Base-by-base conservation (phyloP, 2,888 invertebrate species). In the Dasysyrphus albostriatus region DNA sequence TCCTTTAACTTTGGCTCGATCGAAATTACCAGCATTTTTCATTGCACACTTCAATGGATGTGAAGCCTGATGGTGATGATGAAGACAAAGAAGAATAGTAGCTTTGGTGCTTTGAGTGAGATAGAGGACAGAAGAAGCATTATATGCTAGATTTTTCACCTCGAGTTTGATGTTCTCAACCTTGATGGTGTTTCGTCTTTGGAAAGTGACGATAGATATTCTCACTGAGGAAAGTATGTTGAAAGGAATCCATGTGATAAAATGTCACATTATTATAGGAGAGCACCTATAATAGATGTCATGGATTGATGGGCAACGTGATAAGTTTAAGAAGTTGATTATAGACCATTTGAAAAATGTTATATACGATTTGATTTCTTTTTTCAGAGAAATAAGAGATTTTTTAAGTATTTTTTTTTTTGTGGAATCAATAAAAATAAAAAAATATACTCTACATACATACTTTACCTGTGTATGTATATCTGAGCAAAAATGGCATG, bases 271-370 rank as follows among this genome's bases (percentile, higher is more conserved):
- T 83, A 87, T 74, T 74, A 47, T 75, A 58, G 44, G 47, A 63
- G 74, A 39, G 42, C 12, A 61, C 42, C 24, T 74, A 63, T 87
- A 87, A 87, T 87, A 75, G 87, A 87, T 87, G 87, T 83, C 67
- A 74, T 59, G 79, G 87, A 87, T 87, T 87, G 83, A 87, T 87
- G 83, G 69, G 72, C 72, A 83, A 83, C 87, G 87, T 83, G 83
- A 83, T 87, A 87, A 79, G 87, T 87, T 82, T 83, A 72, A 75
- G 87, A 87, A 87, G 87, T 87, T 83, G 87, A 76, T 87, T 83
- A 83, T 70, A 47, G 75, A 58, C 70, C 58, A 54, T 29, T 58
- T 87, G 83, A 87, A 79, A 65, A 83, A 87, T 87, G 78, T 59
- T 39, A 47, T 47, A n/a, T 5, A 42, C 1, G 14, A 65, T 65